These are phyloP conservation scores for Sciurus niger DNA, from an alignment of 2,113 vertebrate species.

Conservation along the genomic window DNA sequence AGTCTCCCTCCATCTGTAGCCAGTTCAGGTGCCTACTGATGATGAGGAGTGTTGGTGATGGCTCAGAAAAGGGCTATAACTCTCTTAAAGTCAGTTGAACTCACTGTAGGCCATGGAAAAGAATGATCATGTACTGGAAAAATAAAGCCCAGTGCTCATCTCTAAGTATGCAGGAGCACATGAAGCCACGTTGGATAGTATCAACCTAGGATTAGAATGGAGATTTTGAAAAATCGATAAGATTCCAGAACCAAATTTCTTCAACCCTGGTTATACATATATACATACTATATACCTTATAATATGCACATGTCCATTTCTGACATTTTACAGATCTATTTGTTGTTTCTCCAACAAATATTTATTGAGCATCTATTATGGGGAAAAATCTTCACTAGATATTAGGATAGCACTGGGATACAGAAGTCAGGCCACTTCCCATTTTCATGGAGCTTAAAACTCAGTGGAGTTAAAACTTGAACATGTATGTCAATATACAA, in stretches of 20 bases:
- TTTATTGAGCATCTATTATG: background rate
- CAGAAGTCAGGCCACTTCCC: background rate
- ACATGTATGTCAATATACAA: constrained; percentile 27
- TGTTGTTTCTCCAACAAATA: background rate
- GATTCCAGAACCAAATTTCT: background rate
- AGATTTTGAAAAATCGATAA: background rate
- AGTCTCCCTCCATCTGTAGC: background rate
- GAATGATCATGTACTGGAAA: background rate
- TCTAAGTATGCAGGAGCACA: background rate
- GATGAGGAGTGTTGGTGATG: background rate
- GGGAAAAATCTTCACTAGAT: background rate
- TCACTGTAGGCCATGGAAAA: background rate
- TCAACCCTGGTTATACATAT: background rate
- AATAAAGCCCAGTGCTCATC: background rate
- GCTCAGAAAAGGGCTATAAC: background rate
- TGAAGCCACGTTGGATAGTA: background rate
- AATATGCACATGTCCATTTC: background rate
- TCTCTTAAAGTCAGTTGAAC: background rate
- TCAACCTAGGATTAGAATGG: background rate
- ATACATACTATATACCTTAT: background rate
- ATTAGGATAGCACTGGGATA: background rate
- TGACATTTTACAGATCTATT: background rate
- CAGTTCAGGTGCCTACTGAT: background rate
- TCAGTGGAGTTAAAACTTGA: background rate
- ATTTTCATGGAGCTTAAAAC: constrained; percentile 39